Conservation (phyloP, 1,140 invertebrate species). For the Neodiprion fabricii region DNA sequence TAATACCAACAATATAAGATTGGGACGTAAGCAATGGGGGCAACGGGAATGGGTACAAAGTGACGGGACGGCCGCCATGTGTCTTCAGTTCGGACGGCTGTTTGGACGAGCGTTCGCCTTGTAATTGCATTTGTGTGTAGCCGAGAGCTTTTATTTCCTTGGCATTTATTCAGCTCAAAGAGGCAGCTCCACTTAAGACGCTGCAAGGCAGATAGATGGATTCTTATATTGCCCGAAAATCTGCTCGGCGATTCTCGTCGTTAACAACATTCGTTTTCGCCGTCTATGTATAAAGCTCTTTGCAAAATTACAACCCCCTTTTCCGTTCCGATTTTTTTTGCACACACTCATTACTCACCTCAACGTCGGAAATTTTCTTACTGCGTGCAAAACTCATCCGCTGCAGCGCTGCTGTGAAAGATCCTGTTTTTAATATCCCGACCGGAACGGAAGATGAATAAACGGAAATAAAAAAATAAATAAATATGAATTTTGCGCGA, state of each 20-base stretch:
- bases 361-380: too few species aligned
- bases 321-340: too few species aligned
- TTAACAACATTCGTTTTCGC: constrained; percentile 28
- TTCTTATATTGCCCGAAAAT: constrained; percentile 20
- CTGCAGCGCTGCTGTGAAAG: too few species aligned
- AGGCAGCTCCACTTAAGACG: constrained; percentile 44
- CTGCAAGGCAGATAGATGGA: constrained; percentile 42
- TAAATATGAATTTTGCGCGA: too few species aligned
- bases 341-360: too few species aligned
- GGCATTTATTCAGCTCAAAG: constrained; percentile 50
- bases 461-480: too few species aligned
- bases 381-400: too few species aligned
- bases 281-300: too few species aligned
- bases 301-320: too few species aligned
- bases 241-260: constrained; percentile 9
- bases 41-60: background rate
- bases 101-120: constrained; percentile 26
- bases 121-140: constrained; percentile 51
- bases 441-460: too few species aligned
- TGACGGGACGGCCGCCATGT: background rate
- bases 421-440: too few species aligned
- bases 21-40: background rate
- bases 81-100: background rate
- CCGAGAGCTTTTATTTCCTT: constrained; percentile 45
- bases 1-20: too few species aligned